Conservation (phyloP, 2,888 invertebrate genomes). For the Gastracanthus pulcherrimus region DNA sequence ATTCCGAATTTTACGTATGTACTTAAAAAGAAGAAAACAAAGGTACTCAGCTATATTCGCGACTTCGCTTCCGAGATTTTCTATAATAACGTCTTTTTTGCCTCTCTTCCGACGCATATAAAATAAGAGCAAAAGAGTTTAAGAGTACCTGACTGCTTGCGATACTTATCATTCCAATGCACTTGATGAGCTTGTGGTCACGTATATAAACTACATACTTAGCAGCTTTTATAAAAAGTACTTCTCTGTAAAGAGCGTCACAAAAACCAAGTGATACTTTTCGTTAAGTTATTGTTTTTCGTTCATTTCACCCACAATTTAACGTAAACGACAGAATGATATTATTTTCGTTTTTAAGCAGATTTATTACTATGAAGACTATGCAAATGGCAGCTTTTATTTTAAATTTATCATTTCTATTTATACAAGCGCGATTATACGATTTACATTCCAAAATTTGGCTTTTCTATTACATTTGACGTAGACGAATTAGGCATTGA, state of each 20-base stretch:
- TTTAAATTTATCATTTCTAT: background rate
- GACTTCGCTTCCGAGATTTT: constrained; percentile 30
- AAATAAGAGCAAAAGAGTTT: constrained; percentile 6
- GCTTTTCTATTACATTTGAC: background rate
- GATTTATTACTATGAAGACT: background rate
- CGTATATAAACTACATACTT: constrained; percentile 7
- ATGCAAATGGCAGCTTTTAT: background rate
- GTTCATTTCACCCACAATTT: constrained; percentile 1
- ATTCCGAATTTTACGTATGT: constrained; percentile 50
- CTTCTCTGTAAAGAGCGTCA: background rate
- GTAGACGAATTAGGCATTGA: background rate
- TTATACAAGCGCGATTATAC: background rate
- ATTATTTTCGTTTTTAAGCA: background rate
- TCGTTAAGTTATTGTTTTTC: background rate
- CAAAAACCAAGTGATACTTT: constrained; percentile 23
- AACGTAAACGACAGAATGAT: background rate
- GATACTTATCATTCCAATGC: constrained; percentile 43
- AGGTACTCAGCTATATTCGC: constrained; percentile 16
- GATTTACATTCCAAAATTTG: constrained; percentile 31
- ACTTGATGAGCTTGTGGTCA: constrained; percentile 28
- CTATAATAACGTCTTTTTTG: constrained; percentile 31
- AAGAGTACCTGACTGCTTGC: constrained; percentile 42
- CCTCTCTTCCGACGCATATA: constrained; percentile 13
- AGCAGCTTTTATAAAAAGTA: constrained; percentile 26
- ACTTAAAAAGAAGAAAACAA: constrained; percentile 2